A percentile compares a stretch with the other conserved stretches of the same genome.
phyloP scores from a whole-genome alignment of 2,113 vertebrate species.

The Notothenia coriiceps region DNA sequence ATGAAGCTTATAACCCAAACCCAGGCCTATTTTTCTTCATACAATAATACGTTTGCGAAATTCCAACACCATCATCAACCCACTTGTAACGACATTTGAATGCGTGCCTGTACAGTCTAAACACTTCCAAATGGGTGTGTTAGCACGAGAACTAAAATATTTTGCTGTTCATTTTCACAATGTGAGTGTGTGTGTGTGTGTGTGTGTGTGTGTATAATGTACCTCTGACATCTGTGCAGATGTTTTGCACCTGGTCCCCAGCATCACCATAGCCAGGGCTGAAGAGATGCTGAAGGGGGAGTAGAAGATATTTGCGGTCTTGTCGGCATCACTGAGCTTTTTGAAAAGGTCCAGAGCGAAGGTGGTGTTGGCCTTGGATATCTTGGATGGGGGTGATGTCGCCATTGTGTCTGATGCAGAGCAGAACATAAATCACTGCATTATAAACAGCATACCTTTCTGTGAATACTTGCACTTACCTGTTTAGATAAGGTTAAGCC shows the following conservation, averaged over 20 bases:
- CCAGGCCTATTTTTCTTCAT: neutral
- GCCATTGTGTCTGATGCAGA: conserved; percentile 3
- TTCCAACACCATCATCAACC: neutral
- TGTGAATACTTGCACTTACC: neutral
- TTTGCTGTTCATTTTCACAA: neutral
- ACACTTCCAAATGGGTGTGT: neutral
- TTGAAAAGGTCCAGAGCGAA: conserved; percentile 88
- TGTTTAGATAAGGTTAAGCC: neutral
- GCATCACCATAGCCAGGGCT: conserved; percentile 87
- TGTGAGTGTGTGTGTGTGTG: neutral
- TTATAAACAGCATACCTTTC: neutral
- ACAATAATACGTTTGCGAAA: neutral
- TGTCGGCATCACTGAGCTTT: conserved; percentile 78
- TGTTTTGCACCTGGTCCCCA: conserved; percentile 88
- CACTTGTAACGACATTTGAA: neutral
- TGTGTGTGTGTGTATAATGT: neutral
- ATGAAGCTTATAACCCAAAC: neutral
- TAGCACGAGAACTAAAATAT: neutral
- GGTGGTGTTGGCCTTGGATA: conserved; percentile 81
- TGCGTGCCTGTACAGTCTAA: neutral
- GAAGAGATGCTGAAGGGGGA: conserved; percentile 89
- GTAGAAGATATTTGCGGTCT: conserved; percentile 84
- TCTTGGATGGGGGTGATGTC: neutral
- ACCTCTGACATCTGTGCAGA: conserved; percentile 90
- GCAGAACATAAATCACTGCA: neutral